phyloP scores from a whole-genome alignment of 2,113 vertebrate species.

The Poeciliopsis retropinna region DNA sequence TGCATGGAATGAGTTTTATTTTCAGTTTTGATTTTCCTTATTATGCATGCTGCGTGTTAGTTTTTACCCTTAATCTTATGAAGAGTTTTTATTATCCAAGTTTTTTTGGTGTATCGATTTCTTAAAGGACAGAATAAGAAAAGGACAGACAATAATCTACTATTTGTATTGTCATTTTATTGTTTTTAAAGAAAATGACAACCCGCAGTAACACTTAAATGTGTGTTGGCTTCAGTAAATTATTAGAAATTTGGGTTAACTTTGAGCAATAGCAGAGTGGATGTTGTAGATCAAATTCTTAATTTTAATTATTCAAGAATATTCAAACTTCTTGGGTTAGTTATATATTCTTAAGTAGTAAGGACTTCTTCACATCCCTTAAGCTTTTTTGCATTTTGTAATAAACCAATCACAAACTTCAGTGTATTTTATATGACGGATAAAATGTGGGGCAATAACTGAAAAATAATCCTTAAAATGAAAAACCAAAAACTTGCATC shows the following conservation, averaged over 20 bases:
- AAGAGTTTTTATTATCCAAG: no score
- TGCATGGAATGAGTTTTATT: conserved; percentile 37
- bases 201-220: background rate
- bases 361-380: background rate
- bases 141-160: no score
- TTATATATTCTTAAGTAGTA: background rate
- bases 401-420: background rate
- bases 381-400: background rate
- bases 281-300: background rate
- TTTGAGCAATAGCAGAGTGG: background rate
- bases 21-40: background rate
- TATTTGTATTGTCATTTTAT: no score
- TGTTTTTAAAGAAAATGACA: no score
- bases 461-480: no score
- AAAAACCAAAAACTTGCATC: no score
- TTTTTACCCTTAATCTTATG: background rate
- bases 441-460: background rate
- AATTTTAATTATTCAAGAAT: background rate
- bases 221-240: background rate
- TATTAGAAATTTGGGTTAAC: background rate
- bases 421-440: background rate
- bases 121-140: no score
- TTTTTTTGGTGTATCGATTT: no score
- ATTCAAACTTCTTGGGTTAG: background rate
- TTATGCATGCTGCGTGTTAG: background rate